Base-by-base conservation (phyloP, 2,113 vertebrate genomes). In the Ceyx melanurus region DNA sequence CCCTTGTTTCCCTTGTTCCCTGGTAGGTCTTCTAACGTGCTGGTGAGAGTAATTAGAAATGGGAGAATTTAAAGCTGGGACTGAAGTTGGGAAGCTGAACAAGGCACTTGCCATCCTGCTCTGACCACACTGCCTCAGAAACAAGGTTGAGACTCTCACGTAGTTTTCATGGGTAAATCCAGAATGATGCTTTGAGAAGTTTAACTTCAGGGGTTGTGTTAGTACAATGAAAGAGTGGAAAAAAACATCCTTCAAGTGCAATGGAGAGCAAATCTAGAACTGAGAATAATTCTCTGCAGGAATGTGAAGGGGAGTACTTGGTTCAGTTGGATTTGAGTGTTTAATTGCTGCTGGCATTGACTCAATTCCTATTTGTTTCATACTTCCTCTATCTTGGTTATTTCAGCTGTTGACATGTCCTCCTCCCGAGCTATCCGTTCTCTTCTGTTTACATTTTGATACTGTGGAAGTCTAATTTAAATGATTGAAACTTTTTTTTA, bases 381-480 rank as follows among this genome's bases (percentile, higher is more conserved):
- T 35, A 11, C n/a, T 66, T 51, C 10, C 33, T 89, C 25, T 66
- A 1, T 56, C 18, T 68, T 50, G 22, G 43, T 91, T 57, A 45
- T 78, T 81, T 91, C 72, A 84, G 56, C 31, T 40, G 54, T 42
- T 70, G 42, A 18, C 28, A 8, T 57, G 18, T 48, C 42, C 12
- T 74, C 45, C 40, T 50, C 56, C 31, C 54, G 28, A 33, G 42
- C 46, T 82, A 22, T 42, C 50, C 23, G 45, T 22, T 85, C 46
- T 72, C 56, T 43, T 67, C 66, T 88, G 42, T 91, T 97, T 84
- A 43, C 37, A 23, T 43, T 78, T 92, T 88, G 60, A 75, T 68
- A 23, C 73, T 35, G 81, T 56, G 71, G 43, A 56, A 62, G 45
- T 62, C 56, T 20, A 54, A 37, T 72, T 53, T 29, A 57, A 86